Evolutionary conservation across 2,113 vertebrate species (phyloP), one percentile per base, ranked within the genome.

Genomic region (Furnarius figulus): DNA sequence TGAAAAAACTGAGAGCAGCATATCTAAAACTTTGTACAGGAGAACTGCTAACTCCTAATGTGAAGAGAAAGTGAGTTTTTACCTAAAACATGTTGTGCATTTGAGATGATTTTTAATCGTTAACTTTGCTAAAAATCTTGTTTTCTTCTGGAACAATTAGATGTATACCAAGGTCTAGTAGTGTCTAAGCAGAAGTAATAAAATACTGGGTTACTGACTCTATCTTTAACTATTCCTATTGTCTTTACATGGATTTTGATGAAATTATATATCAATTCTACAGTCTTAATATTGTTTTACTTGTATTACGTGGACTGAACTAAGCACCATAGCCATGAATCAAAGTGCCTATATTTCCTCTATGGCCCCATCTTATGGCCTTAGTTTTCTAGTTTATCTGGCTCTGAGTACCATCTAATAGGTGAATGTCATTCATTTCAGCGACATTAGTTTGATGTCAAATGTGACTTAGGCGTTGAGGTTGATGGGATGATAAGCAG

Each of bases 401-500:
- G 15, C 72, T 88, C 83, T 44, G 18, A 72, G 65, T 67, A n/a
- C 76, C 23, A 22, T n/a, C 68, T 86, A 78, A 72, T 35, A 77
- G 82, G 73, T 47, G 35, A 65, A 71, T 94, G 83, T 75, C 76
- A 92, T 85, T 94, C 90, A 89, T 90, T 76, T 42, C 90, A 79
- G 80, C 0, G 1, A 90, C 95, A 93, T 78, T 58, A 68, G 80
- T 94, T 87, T 94, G 83, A 78, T 95, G 95, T 93, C 92, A 94
- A 49, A 90, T 72, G 83, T 87, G 88, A 93, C 85, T 96, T 92
- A 49, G 52, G 62, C 73, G 95, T 79, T 90, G 95, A 95, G 90
- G 65, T 62, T 97, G 96, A 96, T 94, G 93, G 83, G 70, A 87
- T 96, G 93, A 93, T 95, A 96, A 93, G 90, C 46, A 96, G 93